Base-by-base conservation (phyloP, 1,140 invertebrate genomes). In the Lycorma delicatula region DNA sequence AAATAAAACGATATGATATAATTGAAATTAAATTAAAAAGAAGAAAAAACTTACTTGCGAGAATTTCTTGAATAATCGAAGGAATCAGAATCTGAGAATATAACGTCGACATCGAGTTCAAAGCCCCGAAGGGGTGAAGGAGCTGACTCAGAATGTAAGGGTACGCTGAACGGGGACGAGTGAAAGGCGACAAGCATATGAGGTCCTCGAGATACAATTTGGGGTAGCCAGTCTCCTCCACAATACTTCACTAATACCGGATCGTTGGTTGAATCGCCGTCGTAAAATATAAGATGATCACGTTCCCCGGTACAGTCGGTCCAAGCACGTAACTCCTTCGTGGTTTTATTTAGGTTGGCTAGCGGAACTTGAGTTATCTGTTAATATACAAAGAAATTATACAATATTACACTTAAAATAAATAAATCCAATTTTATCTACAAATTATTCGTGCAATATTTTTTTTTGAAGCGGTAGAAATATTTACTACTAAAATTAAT, bases 191-290 rank as follows among this genome's bases (percentile, higher is more conserved):
- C 84, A n/a, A 91, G 74, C 82, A 93, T 89, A 61, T 85, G 82
- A 0, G 87, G 81, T 1, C 88, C 86, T 23, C 56, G 28, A 47
- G 82, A 81, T 13, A 84, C 80, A 13, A 93, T 81, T 38, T 80
- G 74, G 0, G 89, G 87, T 60, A 92, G 72, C 72, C 84, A 86
- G 70, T 86, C 84, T 11, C 89, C 89, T 3, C 90, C 91, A 69
- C 91, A 94, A 68, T 91, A 91, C 63, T 89, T 84, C 41, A 91
- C 79, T 59, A 94, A 75, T 1, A 93, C 81, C 0, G 87, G 84
- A 69, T 91, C 87, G 23, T 63, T 59, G 1, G 71, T 82, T 16
- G 80, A 80, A 25, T 83, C 79, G 20, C 91, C 91, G 72, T 94
- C 91, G 68, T 90, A 89, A 66, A 94, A 88, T 50, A 91, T 84